Evolutionary conservation across 2,113 vertebrate species (phyloP).

Genomic region (Morone chrysops): DNA sequence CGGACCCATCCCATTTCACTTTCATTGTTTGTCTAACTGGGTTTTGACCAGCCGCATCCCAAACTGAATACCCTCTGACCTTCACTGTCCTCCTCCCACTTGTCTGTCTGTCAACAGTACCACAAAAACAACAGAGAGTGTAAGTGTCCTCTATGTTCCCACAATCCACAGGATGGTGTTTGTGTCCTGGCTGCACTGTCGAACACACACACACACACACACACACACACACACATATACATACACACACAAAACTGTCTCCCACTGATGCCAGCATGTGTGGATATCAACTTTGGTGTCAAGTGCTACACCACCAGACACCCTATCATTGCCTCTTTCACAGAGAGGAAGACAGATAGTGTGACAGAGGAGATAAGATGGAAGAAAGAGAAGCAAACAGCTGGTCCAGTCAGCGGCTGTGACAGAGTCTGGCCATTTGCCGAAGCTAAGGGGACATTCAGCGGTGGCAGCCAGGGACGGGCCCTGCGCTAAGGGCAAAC

Average conservation of each 20-base stretch:
- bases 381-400: constrained; percentile 63
- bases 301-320: constrained; percentile 46
- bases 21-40: constrained; percentile 64
- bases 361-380: constrained; percentile 58
- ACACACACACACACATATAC: neutral
- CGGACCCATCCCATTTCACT: constrained; percentile 62
- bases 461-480: constrained; percentile 56
- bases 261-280: constrained; percentile 28
- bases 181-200: constrained; percentile 38
- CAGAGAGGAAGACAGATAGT: constrained; percentile 53
- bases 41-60: constrained; percentile 44
- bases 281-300: constrained; percentile 52
- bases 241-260: constrained; percentile 1
- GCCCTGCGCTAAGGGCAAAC: constrained; percentile 46
- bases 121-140: constrained; percentile 44
- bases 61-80: constrained; percentile 57
- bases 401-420: constrained; percentile 60
- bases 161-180: constrained; percentile 38
- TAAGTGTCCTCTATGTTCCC: constrained; percentile 53
- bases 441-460: constrained; percentile 54
- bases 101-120: constrained; percentile 39
- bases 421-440: constrained; percentile 60
- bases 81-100: constrained; percentile 51
- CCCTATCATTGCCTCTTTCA: constrained; percentile 47
- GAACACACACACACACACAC: constrained; percentile 11